Evolutionary conservation across 2,113 vertebrate genomes (phyloP), one percentile per base, ranked within the genome.

Genomic region (Typhlomys cinereus): DNA sequence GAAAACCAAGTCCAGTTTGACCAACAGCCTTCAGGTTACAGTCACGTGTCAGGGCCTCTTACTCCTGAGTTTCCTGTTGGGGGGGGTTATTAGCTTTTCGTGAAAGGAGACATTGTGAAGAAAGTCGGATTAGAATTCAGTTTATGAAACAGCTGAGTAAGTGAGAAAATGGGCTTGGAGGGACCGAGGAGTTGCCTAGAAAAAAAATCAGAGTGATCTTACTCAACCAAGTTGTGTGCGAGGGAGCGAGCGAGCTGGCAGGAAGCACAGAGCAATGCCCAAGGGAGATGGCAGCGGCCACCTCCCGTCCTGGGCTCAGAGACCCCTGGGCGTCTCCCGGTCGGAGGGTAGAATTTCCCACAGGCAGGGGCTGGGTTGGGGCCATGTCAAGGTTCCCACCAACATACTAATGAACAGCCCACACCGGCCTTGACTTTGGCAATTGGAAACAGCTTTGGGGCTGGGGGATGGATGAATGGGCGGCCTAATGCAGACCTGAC

Each of bases 71-170:
- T 96, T 95, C 92, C 94, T 69, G 7, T 94, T 88, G 78, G 89
- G 92, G 80, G n/a, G 64, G 96, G 96, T 97, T 97, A 96, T 93
- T 94, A 96, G 93, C 86, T 87, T 91, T 92, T 74, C 54, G 44
- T 97, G 92, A 97, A 97, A 96, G 96, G 86, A 70, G 14, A 96
- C 95, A 95, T 97, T 96, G 94, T 97, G 92, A 84, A 95, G 94
- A 85, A 93, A 95, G 83, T 31, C 79, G 69, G 91, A 93, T 96
- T 89, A 95, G 89, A 95, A 95, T 96, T 94, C 89, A 89, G 20
- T 46, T 80, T 95, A 80, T 41, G 79, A 92, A 95, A 92, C 87
- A 88, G 89, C 86, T 73, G 86, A 85, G 88, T 67, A 73, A 92
- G 85, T 86, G 80, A 84, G 94, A 84, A 88, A 67, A 75, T n/a